Evolutionary conservation across 2,888 invertebrate genomes (phyloP), one percentile per base, ranked within the genome.

Genomic region (Lasius fuliginosus): DNA sequence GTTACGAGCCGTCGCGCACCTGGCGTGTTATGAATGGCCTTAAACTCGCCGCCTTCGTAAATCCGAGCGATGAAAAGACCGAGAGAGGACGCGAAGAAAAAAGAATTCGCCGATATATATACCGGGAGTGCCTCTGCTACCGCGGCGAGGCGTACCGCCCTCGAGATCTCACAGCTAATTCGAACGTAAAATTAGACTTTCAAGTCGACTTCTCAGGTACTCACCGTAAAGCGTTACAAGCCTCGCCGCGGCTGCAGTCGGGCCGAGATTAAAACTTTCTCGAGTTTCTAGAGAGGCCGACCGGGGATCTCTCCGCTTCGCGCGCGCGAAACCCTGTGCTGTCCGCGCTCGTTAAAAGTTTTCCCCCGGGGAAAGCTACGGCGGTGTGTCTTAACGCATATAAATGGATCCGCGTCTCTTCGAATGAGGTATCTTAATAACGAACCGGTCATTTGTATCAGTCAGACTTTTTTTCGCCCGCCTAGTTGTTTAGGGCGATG

Each of bases 281-380:
- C 82, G 82, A 65, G 85, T 84, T 85, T 46, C 67, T 73, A 68
- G 53, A n/a, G 53, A 53, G 46, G 62, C 30, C 69, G 75, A 42
- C 81, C 74, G 60, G 27, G n/a, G 2, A 1, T 6, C 83, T 11
- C 11, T 15, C 30, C 6, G n/a, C 27, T 15, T 12, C 33, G 65
- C 36, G 68, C 56, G 58, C 60, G 18, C 42, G 58, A 68, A 84
- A 64, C 71, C 84, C 74, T 5, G 36, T 27, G 86, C 88, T 87
- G 88, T 91, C 87, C 90, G 86, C 87, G 90, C 90, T 93, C 93
- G 92, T 93, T 93, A 93, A 92, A 93, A 93, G 91, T 92, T 81
- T 92, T 88, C 64, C 79, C 81, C 86, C 2, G 53, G 87, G 91
- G 90, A 92, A 90, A 90, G 87, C 90, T 87, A 89, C 85, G 75